Conservation (phyloP, 64 coral and sea anemone genomes). For the Pocillopora damicornis region DNA sequence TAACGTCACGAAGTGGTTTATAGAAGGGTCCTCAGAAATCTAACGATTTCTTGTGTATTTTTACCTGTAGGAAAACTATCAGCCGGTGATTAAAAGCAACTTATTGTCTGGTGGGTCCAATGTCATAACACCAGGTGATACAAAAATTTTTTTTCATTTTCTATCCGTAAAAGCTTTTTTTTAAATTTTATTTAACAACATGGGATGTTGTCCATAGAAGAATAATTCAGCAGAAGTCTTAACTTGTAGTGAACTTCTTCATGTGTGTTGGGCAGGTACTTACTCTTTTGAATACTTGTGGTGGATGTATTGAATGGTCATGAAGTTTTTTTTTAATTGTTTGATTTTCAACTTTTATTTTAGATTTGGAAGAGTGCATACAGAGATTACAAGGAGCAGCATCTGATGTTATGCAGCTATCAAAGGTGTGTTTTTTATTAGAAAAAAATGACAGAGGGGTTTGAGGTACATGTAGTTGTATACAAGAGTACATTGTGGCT, state of each 20-base stretch:
- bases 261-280: too few species aligned
- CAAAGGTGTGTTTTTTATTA: constrained; percentile 26
- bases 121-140: constrained; percentile 11
- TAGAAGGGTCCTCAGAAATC: too few species aligned
- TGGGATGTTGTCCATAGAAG: too few species aligned
- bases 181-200: too few species aligned
- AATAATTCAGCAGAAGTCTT: too few species aligned
- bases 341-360: not conserved
- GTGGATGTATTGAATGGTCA: too few species aligned
- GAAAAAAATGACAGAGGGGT: too few species aligned
- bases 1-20: too few species aligned
- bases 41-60: too few species aligned
- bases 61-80: constrained; percentile 33
- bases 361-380: constrained; percentile 46
- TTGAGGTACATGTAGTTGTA: not conserved
- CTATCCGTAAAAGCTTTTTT: not conserved
- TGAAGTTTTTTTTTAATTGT: not conserved
- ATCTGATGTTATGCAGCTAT: constrained; percentile 18
- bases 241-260: too few species aligned
- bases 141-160: not conserved
- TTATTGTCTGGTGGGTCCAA: not conserved
- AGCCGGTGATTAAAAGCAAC: constrained; percentile 22
- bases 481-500: not conserved
- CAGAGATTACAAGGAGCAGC: constrained; percentile 9
- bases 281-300: too few species aligned